Percentiles rank a stretch among this genome's conserved stretches.
Evolutionary conservation across 2,888 invertebrate genomes (phyloP).

Genomic region (Glaucopsyche alexis): DNA sequence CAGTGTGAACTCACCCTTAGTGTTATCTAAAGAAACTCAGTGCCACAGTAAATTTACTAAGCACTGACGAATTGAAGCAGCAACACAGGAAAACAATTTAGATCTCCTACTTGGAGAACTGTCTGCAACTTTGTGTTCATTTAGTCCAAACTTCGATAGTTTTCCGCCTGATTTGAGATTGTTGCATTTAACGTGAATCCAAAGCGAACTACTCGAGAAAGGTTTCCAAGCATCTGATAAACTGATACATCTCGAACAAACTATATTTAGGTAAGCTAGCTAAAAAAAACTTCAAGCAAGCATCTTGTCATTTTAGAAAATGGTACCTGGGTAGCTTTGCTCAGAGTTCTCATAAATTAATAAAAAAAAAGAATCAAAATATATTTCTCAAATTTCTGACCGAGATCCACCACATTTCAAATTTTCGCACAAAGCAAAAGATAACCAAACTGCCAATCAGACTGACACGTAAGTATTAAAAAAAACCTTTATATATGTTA

Average conservation of each 20-base stretch:
- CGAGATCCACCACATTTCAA: no score
- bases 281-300: not conserved
- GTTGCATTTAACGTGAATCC: slow-evolving; percentile 63
- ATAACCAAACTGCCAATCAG: no score
- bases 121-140: slow-evolving; percentile 61
- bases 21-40: not conserved
- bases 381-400: no score
- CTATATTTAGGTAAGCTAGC: slow-evolving; percentile 14
- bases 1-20: not conserved
- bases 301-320: not conserved
- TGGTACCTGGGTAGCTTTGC: no score
- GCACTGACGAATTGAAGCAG: slow-evolving; percentile 8
- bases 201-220: slow-evolving; percentile 50
- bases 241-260: slow-evolving; percentile 7
- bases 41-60: not conserved
- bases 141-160: slow-evolving; percentile 59
- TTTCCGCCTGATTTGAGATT: slow-evolving; percentile 69
- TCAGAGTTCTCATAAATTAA: no score
- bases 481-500: no score
- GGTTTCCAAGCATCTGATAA: slow-evolving; percentile 33
- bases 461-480: no score
- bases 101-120: slow-evolving; percentile 45
- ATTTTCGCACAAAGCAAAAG: no score
- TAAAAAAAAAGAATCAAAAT: no score
- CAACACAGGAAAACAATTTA: slow-evolving; percentile 47